Evolutionary conservation across 2,797 vertebrate species (phyloP), one percentile per base, ranked within the genome.

Genomic region (Alectoris magna): DNA sequence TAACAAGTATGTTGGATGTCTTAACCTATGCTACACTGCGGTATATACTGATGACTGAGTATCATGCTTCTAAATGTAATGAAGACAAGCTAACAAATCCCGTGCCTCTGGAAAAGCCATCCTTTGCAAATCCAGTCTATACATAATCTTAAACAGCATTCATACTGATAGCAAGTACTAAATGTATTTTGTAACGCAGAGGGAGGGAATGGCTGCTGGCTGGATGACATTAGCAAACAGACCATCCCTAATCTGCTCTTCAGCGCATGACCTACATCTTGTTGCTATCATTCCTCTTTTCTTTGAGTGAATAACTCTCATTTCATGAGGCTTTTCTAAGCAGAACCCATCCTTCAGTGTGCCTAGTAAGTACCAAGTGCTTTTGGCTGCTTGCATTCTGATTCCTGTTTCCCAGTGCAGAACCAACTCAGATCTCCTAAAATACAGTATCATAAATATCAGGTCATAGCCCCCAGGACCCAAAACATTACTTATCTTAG

Each of bases 221-320:
- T 0, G 6, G 21, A 56, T 81, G 60, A 64, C 48, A 49, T 76
- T 89, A 87, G 90, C 73, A 92, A 90, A 86, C 21, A 74, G 83
- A 64, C 82, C 69, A 24, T 83, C 55, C 41, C 79, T 92, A 82
- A 92, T 93, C 70, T 79, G 51, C 43, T 87, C 73, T 92, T 87
- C 43, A 86, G 84, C 85, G 34, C 56, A 91, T 0, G 3, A 84
- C 67, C 63, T 91, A 43, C 15, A 60, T 91, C 76, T 73, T 92
- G 63, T 26, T 90, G 63, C 48, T 81, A 70, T 75, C 39, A 19
- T 78, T 81, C 18, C 6, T 19, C 59, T 75, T 89, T 87, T 43
- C 51, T 85, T 56, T 86, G 83, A 84, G 31, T 38, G 18, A 89
- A 75, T 85, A 69, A 72, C 46, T 81, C 55, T 26, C 36, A 36